Conservation (phyloP, 2,797 vertebrate species). For the Lepus townsendii region DNA sequence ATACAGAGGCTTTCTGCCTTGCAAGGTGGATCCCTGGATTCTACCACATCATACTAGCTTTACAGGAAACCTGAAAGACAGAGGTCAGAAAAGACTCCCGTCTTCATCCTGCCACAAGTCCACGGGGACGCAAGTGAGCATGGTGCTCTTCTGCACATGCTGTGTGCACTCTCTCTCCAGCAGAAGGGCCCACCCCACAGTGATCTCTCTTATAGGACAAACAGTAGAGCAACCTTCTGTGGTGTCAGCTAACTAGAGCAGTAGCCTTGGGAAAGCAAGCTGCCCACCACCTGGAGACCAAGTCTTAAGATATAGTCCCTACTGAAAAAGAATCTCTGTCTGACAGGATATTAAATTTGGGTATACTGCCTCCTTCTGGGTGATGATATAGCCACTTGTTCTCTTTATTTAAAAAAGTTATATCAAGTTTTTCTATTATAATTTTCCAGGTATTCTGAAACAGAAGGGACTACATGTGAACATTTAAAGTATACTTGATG, state of each 20-base stretch:
- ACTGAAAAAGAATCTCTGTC: background rate
- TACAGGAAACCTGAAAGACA: background rate
- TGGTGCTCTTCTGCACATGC: no score
- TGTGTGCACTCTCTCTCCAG: background rate
- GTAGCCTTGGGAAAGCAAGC: background rate
- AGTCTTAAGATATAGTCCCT: background rate
- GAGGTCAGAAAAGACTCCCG: background rate
- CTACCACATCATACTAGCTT: background rate
- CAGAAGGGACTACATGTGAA: background rate
- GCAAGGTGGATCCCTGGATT: background rate
- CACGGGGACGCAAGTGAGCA: background rate
- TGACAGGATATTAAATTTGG: background rate
- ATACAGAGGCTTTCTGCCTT: background rate
- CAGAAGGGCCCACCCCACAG: background rate
- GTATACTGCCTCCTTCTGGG: background rate
- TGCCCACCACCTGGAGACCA: background rate
- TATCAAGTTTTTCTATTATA: background rate
- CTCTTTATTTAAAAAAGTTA: background rate
- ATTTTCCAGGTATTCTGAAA: slow-evolving; percentile 52
- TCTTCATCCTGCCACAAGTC: background rate
- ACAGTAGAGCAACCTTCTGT: background rate
- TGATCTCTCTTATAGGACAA: background rate
- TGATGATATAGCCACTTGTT: background rate
- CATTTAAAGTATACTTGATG: slow-evolving; percentile 9
- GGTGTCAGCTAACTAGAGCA: background rate